These are phyloP conservation scores for Goniozus legneri DNA, from an alignment of 1,140 invertebrate genomes.

Conservation along the genomic window DNA sequence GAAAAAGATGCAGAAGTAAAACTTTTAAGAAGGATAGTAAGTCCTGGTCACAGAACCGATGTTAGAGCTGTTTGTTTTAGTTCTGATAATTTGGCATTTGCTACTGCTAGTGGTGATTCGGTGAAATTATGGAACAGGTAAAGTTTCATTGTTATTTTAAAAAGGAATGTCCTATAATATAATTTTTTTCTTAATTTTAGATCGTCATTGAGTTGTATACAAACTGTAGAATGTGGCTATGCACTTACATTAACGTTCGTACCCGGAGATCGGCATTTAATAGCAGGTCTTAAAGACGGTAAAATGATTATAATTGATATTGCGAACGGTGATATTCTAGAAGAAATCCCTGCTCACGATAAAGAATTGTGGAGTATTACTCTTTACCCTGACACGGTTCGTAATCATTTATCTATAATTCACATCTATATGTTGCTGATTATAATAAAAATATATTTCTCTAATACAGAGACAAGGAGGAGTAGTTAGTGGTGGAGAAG, in stretches of 20 bases:
- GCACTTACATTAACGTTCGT: constrained; percentile 77
- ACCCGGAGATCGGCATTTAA: constrained; percentile 86
- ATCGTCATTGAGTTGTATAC: constrained; percentile 73
- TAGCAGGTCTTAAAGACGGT: constrained; percentile 87
- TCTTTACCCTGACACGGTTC: constrained; percentile 71
- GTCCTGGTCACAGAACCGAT: constrained; percentile 84
- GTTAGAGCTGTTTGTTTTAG: constrained; percentile 84
- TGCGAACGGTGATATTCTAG: constrained; percentile 71
- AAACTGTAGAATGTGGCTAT: constrained; percentile 71
- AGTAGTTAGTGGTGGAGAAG: constrained; percentile 80
- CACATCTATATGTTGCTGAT: constrained; percentile 1
- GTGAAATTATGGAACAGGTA: constrained; percentile 94
- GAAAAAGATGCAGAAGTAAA: constrained; percentile 57
- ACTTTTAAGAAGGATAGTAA: constrained; percentile 44
- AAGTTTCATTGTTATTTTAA: constrained; percentile 3
- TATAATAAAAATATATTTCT: constrained; percentile 1
- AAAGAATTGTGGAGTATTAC: constrained; percentile 75
- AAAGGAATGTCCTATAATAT: constrained; percentile 1
- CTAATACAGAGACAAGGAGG: constrained; percentile 59
- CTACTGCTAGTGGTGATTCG: constrained; percentile 80
- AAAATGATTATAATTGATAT: constrained; percentile 85
- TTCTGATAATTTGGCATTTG: constrained; percentile 82
- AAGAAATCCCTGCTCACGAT: constrained; percentile 76
- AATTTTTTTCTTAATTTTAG: constrained; percentile 49
- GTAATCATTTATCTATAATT: constrained; percentile 12